Base-by-base conservation (phyloP, 37 sponge, comb jelly and placozoan species). In the Eunapius fragilis region DNA sequence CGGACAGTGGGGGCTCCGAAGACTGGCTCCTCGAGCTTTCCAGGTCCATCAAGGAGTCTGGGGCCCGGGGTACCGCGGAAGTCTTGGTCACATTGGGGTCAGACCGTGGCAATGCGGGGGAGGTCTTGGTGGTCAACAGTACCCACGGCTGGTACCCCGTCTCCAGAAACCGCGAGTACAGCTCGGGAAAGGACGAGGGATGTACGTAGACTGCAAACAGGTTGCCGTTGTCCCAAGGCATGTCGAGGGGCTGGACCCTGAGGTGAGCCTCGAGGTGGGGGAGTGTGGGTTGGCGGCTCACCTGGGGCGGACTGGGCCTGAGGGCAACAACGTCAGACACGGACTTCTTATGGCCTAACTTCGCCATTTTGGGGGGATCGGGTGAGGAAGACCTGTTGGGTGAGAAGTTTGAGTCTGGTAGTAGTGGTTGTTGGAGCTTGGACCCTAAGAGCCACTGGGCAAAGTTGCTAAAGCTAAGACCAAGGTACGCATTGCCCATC, bases 231-330 rank as follows among this genome's bases (percentile, higher is more conserved):
- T n/a, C n/a, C n/a, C n/a, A n/a, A n/a, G n/a, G n/a, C n/a, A n/a
- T n/a, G n/a, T n/a, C n/a, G n/a, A 73, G 79, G 0, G 91, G 91
- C 36, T 94, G 94, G 24, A 94, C 91, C 22, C 94, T 79, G 3
- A 94, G 69, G 25, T 38, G 25, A 0, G 78, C 82, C 26, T 75
- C 49, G 78, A 94, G 49, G 5, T 28, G 11, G 0, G 89, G 92
- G 3, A 86, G 86, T 25, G 71, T 36, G 22, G 86, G 86, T 10
- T 78, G 78, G 7, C 27, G 31, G 34, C 31, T 69, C 47, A 11
- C 7, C 70, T 26, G n/a, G 19, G 2, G 14, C 58, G 58, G 1
- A 11, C 58, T 11, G 19, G 22, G 14, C 58, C 14, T 58, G 58
- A 58, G 58, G 58, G 6, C 58, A 12, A 9, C 47, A 45, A 58